These are phyloP conservation scores for Hemibagrus wyckioides DNA, from an alignment of 2,113 vertebrate genomes.

Conservation along the genomic window DNA sequence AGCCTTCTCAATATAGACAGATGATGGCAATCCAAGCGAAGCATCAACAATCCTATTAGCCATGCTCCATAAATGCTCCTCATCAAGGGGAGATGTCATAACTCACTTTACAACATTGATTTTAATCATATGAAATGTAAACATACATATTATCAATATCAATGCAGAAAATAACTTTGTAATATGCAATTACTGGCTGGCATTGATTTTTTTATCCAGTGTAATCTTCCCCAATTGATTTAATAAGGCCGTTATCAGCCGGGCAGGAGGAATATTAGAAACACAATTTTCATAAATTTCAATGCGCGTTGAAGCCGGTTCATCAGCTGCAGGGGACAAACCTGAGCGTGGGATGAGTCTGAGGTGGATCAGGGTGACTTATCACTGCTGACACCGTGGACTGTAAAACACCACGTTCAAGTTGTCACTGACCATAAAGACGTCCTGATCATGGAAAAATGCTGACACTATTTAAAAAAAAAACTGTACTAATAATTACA, in stretches of 20 bases:
- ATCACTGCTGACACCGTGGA: slow-evolving; percentile 68
- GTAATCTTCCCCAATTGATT: slow-evolving; percentile 89
- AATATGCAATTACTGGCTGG: slow-evolving; percentile 91
- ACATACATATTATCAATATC: slow-evolving; percentile 93
- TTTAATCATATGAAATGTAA: slow-evolving; percentile 89
- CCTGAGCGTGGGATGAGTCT: slow-evolving; percentile 60
- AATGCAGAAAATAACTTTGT: slow-evolving; percentile 88
- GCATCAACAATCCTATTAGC: slow-evolving; percentile 79
- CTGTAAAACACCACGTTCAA: slow-evolving; percentile 74
- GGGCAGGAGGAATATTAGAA: slow-evolving; percentile 84
- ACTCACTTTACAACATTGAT: slow-evolving; percentile 81
- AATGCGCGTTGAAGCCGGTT: slow-evolving; percentile 67
- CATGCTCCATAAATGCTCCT: slow-evolving; percentile 75
- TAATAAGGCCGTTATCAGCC: slow-evolving; percentile 87
- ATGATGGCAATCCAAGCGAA: slow-evolving; percentile 69
- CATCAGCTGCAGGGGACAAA: slow-evolving; percentile 64
- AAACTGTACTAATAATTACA: slow-evolving; percentile 12
- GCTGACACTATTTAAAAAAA: slow-evolving; percentile 23
- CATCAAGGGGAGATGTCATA: slow-evolving; percentile 75
- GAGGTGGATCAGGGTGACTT: slow-evolving; percentile 62
- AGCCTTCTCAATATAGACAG: slow-evolving; percentile 67
- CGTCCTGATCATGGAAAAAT: slow-evolving; percentile 26
- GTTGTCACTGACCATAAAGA: slow-evolving; percentile 63
- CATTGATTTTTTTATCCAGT: slow-evolving; percentile 86
- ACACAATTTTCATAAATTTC: slow-evolving; percentile 90